phyloP scores from a whole-genome alignment of 2,797 vertebrate species.

The Vespertilio murinus region DNA sequence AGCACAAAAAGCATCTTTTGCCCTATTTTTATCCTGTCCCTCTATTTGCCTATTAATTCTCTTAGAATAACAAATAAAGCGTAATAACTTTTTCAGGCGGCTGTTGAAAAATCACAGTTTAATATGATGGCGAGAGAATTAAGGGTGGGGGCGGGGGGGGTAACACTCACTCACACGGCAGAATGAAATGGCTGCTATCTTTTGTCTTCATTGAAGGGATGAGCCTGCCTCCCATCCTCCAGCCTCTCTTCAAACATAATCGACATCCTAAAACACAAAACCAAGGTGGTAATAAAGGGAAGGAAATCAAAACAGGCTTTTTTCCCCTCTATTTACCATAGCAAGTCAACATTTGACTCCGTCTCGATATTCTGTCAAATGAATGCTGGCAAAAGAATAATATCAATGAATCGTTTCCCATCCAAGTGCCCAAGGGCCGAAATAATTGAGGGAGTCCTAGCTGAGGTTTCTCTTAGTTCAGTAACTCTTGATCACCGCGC shows the following conservation, averaged over 20 bases:
- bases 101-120: slow-evolving; percentile 62
- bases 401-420: slow-evolving; percentile 73
- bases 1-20: slow-evolving; percentile 72
- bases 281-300: slow-evolving; percentile 75
- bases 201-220: slow-evolving; percentile 72
- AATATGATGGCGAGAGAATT: slow-evolving; percentile 56
- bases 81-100: slow-evolving; percentile 64
- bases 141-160: background rate
- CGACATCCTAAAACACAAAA: slow-evolving; percentile 73
- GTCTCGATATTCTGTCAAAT: slow-evolving; percentile 73
- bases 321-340: slow-evolving; percentile 73
- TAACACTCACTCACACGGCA: slow-evolving; percentile 42
- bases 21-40: slow-evolving; percentile 59
- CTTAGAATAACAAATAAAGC: slow-evolving; percentile 65
- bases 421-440: slow-evolving; percentile 69
- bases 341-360: slow-evolving; percentile 76
- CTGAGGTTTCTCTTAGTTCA: slow-evolving; percentile 77
- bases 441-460: slow-evolving; percentile 78
- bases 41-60: slow-evolving; percentile 77
- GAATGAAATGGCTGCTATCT: slow-evolving; percentile 68
- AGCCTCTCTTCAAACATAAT: slow-evolving; percentile 69
- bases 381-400: slow-evolving; percentile 75
- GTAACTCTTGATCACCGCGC: slow-evolving; percentile 76
- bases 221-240: slow-evolving; percentile 31
- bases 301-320: slow-evolving; percentile 71